phyloP scores from a whole-genome alignment of 1,140 invertebrate species.

The Pemphigus obesinymphae region DNA sequence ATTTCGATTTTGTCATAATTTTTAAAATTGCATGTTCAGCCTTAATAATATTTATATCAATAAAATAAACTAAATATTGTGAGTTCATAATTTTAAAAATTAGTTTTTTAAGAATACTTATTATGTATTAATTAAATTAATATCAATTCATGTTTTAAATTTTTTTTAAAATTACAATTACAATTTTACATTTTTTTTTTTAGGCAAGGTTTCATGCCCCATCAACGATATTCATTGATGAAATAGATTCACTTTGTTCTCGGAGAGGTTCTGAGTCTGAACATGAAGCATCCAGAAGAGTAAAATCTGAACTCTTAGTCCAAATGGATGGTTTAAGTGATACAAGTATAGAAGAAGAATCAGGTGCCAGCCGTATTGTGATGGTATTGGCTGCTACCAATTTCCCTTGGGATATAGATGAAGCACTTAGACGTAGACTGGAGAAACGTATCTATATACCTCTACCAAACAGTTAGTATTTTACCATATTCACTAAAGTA shows the following conservation, averaged over 20 bases:
- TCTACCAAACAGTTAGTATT: constrained; percentile 74
- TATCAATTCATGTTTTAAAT: background rate
- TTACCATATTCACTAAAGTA: background rate
- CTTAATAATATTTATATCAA: no score
- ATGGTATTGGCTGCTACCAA: constrained; percentile 99
- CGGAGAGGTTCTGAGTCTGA: constrained; percentile 92
- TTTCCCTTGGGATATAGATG: constrained; percentile 99
- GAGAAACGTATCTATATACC: constrained; percentile 99
- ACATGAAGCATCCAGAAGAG: constrained; percentile 94
- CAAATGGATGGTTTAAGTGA: constrained; percentile 96
- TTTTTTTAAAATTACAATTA: constrained; percentile 31
- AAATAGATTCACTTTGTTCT: constrained; percentile 98
- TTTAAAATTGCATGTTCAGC: no score
- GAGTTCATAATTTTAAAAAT: no score
- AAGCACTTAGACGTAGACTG: constrained; percentile 86
- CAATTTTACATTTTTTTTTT: constrained; percentile 49
- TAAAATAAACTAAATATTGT: no score
- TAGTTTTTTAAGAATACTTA: no score
- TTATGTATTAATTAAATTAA: no score
- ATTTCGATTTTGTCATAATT: no score
- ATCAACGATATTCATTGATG: constrained; percentile 98
- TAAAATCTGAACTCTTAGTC: constrained; percentile 96
- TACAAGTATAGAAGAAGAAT: constrained; percentile 59
- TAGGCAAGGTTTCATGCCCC: constrained; percentile 97
- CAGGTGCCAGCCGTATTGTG: constrained; percentile 67